These are phyloP conservation scores for Sphenopsis melanotis DNA, from an alignment of 2,797 vertebrate genomes.

Conservation along the genomic window DNA sequence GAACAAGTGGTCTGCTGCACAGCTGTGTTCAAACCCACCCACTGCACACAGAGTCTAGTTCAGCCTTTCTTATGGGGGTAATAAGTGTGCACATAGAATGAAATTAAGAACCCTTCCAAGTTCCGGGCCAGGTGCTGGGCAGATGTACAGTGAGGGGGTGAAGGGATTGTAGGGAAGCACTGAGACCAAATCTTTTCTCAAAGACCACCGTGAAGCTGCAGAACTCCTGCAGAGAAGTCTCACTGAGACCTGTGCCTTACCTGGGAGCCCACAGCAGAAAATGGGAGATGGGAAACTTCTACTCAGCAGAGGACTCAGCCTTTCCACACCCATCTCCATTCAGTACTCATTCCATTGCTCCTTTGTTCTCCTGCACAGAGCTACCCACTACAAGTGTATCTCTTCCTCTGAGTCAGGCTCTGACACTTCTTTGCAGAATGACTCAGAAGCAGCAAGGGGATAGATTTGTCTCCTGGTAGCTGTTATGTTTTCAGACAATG, in stretches of 20 bases:
- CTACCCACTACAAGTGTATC: not conserved
- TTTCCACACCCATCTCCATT: not conserved
- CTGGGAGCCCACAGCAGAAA: not conserved
- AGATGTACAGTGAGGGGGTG: slow-evolving; percentile 33
- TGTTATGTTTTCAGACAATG: not conserved
- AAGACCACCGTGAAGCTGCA: not conserved
- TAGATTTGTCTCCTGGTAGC: not conserved
- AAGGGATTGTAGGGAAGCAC: not conserved
- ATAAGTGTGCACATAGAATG: slow-evolving; percentile 33
- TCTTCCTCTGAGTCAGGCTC: not conserved
- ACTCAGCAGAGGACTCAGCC: not conserved
- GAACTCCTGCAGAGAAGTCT: not conserved
- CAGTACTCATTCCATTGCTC: not conserved
- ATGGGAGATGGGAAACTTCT: not conserved
- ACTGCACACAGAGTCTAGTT: not conserved
- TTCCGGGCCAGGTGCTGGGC: slow-evolving; percentile 62
- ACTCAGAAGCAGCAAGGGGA: not conserved
- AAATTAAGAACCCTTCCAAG: slow-evolving; percentile 55
- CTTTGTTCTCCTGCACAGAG: not conserved
- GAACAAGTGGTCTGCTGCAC: slow-evolving; percentile 37
- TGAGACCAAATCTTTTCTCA: not conserved
- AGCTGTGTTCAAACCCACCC: slow-evolving; percentile 62
- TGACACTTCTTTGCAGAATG: not conserved
- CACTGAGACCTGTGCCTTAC: not conserved
- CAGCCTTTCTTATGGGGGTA: slow-evolving; percentile 44